Evolutionary conservation across 2,797 vertebrate species (phyloP).

Genomic region (Hephaestus fuliginosus): DNA sequence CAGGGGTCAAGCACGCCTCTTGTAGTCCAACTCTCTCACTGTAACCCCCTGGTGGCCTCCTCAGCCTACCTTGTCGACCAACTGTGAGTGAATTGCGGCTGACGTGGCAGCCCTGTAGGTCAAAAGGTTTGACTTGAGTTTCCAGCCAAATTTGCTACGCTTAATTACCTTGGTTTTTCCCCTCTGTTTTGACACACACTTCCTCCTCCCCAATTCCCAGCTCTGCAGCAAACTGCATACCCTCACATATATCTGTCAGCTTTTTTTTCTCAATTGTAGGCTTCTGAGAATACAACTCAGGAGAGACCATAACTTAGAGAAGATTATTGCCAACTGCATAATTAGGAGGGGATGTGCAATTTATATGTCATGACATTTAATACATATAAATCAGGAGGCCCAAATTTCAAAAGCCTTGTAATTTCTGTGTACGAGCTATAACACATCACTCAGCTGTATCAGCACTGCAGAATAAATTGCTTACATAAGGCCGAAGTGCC

Average conservation of each 20-base stretch:
- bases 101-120: conserved; percentile 55
- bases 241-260: conserved; percentile 20
- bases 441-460: conserved; percentile 64
- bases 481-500: conserved; percentile 58
- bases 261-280: conserved; percentile 1
- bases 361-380: conserved; percentile 59
- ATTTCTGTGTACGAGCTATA: conserved; percentile 38
- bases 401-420: conserved; percentile 50
- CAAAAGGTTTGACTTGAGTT: conserved; percentile 48
- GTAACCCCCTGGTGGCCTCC: neutral
- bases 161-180: conserved; percentile 48
- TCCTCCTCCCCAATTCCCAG: neutral
- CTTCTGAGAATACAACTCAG: conserved; percentile 21
- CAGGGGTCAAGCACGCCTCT: conserved; percentile 42
- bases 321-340: conserved; percentile 42
- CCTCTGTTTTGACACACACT: conserved; percentile 45
- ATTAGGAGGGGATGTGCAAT: conserved; percentile 35
- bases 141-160: conserved; percentile 33
- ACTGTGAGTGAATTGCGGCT: conserved; percentile 29
- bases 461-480: conserved; percentile 68
- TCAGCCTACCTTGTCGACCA: conserved; percentile 3
- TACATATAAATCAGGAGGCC: conserved; percentile 53
- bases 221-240: conserved; percentile 10
- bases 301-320: conserved; percentile 26
- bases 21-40: neutral